Percentiles rank a stretch among this genome's conserved stretches.
These are phyloP conservation scores for Onthophagus taurus DNA, from an alignment of 1,140 invertebrate genomes.

Conservation along the genomic window DNA sequence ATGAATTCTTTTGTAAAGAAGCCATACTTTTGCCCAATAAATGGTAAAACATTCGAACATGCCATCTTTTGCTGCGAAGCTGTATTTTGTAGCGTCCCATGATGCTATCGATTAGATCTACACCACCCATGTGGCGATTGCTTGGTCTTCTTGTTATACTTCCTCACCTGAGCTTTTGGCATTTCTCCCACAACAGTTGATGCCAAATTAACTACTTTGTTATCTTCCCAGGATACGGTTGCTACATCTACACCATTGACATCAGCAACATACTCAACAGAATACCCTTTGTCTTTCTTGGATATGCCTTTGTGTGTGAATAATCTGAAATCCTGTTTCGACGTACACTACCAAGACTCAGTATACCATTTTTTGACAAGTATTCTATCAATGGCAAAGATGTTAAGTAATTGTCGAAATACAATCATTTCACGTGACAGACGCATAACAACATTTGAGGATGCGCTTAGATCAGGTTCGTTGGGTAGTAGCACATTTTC, in stretches of 20 bases:
- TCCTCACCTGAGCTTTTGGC: not conserved
- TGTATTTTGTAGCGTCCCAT: slow-evolving; percentile 37
- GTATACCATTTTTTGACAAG: slow-evolving; percentile 2
- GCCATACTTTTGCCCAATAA: slow-evolving; percentile 26
- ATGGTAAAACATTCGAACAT: slow-evolving; percentile 27
- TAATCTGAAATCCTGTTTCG: slow-evolving; percentile 3
- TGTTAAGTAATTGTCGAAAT: slow-evolving; percentile 7
- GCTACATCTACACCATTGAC: slow-evolving; percentile 3
- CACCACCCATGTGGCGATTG: slow-evolving; percentile 20
- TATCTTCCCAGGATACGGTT: not conserved
- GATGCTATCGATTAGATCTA: slow-evolving; percentile 37
- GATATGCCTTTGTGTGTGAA: not conserved
- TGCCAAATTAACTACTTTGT: not conserved
- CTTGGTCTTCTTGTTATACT: slow-evolving; percentile 7
- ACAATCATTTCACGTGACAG: slow-evolving; percentile 6
- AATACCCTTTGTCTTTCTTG: slow-evolving; percentile 3
- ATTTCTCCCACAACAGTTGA: slow-evolving; percentile 2
- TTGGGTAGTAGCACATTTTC: not conserved
- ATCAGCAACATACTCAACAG: slow-evolving; percentile 37
- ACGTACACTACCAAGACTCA: slow-evolving; percentile 2
- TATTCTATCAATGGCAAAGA: slow-evolving; percentile 2
- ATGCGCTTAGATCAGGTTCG: slow-evolving; percentile 11
- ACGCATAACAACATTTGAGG: slow-evolving; percentile 15
- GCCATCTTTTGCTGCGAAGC: slow-evolving; percentile 33
- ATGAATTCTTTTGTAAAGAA: slow-evolving; percentile 15